Evolutionary conservation across 2,888 invertebrate species (phyloP).

Genomic region (Athripsodes cinereus): DNA sequence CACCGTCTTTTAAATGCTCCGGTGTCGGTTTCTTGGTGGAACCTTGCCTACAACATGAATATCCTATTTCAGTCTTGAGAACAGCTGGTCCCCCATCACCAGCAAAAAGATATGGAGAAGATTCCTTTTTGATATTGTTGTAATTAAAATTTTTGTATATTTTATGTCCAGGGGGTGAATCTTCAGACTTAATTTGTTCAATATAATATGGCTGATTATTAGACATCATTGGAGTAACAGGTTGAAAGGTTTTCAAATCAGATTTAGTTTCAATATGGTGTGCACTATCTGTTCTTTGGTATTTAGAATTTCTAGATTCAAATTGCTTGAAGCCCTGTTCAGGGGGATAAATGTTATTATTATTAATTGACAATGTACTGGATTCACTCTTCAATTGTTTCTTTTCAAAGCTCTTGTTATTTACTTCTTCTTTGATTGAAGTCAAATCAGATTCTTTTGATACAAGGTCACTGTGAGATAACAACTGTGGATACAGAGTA

Average conservation of each 20-base stretch:
- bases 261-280: slow-evolving; percentile 2
- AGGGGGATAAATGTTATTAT: slow-evolving; percentile 2
- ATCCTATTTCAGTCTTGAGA: slow-evolving; percentile 57
- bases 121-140: slow-evolving; percentile 39
- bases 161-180: slow-evolving; percentile 49
- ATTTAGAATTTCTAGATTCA: slow-evolving; percentile 4
- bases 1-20: slow-evolving; percentile 67
- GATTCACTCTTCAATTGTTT: slow-evolving; percentile 15
- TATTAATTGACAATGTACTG: neutral
- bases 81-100: slow-evolving; percentile 66
- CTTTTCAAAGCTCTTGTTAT: slow-evolving; percentile 25
- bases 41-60: slow-evolving; percentile 68
- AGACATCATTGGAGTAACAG: slow-evolving; percentile 13
- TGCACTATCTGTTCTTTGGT: slow-evolving; percentile 15
- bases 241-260: neutral
- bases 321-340: slow-evolving; percentile 14
- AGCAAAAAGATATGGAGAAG: slow-evolving; percentile 50
- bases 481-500: no score
- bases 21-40: slow-evolving; percentile 66
- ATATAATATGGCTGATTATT: slow-evolving; percentile 46
- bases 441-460: slow-evolving; percentile 26
- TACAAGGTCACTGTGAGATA: neutral
- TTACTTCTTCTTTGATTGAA: slow-evolving; percentile 47
- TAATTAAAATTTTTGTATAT: slow-evolving; percentile 48
- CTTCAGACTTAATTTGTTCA: slow-evolving; percentile 50